Evolutionary conservation across 2,113 vertebrate species (phyloP).

Genomic region (Phodopus roborovskii): DNA sequence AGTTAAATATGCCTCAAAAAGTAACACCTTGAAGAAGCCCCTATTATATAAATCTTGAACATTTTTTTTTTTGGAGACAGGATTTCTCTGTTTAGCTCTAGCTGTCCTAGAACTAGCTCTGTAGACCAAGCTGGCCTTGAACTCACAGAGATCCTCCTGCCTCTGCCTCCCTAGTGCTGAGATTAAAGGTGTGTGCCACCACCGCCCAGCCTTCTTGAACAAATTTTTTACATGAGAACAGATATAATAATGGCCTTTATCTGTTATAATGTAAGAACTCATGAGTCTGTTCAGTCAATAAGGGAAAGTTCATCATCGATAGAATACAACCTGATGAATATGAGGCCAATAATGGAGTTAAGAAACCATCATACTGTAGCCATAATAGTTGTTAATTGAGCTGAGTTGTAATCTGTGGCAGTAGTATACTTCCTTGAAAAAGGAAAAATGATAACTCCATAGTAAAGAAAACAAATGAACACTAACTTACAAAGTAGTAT

Average conservation of each 20-base stretch:
- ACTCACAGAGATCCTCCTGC: too few species aligned
- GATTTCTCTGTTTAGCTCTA: too few species aligned
- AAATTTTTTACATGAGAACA: background rate
- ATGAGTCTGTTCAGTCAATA: background rate
- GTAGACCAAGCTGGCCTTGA: too few species aligned
- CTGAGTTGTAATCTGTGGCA: background rate
- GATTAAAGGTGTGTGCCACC: too few species aligned
- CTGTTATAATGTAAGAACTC: background rate
- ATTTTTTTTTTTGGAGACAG: background rate
- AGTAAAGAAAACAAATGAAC: background rate
- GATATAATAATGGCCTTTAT: slow-evolving; percentile 1
- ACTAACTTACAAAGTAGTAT: background rate
- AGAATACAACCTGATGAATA: background rate
- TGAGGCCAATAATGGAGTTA: background rate
- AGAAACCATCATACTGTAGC: background rate
- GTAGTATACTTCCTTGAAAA: background rate
- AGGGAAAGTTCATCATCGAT: background rate
- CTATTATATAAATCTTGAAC: background rate
- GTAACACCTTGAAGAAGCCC: slow-evolving; percentile 3
- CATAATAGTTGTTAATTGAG: background rate
- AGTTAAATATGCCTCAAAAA: background rate
- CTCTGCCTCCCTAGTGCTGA: too few species aligned
- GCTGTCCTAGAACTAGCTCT: too few species aligned
- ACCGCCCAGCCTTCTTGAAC: too few species aligned
- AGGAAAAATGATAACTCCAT: background rate